Conservation (phyloP, 2,113 vertebrate species). For the Tachysurus vachellii region DNA sequence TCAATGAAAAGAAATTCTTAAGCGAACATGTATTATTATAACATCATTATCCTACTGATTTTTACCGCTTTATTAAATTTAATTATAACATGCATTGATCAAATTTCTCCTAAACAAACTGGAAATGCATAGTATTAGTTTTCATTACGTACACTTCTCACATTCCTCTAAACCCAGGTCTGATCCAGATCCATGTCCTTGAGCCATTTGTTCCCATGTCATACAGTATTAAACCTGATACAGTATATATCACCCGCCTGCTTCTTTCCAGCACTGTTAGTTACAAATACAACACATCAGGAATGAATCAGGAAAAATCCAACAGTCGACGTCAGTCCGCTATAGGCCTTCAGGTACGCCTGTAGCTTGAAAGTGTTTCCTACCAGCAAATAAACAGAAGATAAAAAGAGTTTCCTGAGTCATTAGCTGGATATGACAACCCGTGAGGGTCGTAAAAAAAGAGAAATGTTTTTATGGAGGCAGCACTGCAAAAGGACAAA, state of each 20-base stretch:
- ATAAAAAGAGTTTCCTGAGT: constrained; percentile 1
- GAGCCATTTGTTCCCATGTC: background rate
- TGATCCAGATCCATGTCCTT: background rate
- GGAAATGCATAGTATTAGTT: background rate
- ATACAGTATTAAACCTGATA: constrained; percentile 10
- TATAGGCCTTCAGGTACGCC: background rate
- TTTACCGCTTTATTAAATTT: background rate
- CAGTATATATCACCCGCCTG: background rate
- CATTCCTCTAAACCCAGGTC: background rate
- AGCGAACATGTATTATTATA: background rate
- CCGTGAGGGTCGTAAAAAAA: background rate
- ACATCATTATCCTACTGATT: background rate
- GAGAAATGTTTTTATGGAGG: background rate
- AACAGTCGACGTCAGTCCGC: background rate
- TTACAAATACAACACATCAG: constrained; percentile 3
- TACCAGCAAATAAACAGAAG: constrained; percentile 15
- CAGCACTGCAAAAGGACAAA: background rate
- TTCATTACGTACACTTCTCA: background rate
- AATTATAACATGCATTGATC: background rate
- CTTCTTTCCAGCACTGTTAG: background rate
- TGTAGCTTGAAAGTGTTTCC: constrained; percentile 8
- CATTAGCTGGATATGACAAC: constrained; percentile 10
- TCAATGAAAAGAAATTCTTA: background rate
- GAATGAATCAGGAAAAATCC: background rate
- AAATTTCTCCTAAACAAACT: background rate